These are phyloP conservation scores for Limnephilus lunatus DNA, from an alignment of 2,888 invertebrate species.

Conservation along the genomic window DNA sequence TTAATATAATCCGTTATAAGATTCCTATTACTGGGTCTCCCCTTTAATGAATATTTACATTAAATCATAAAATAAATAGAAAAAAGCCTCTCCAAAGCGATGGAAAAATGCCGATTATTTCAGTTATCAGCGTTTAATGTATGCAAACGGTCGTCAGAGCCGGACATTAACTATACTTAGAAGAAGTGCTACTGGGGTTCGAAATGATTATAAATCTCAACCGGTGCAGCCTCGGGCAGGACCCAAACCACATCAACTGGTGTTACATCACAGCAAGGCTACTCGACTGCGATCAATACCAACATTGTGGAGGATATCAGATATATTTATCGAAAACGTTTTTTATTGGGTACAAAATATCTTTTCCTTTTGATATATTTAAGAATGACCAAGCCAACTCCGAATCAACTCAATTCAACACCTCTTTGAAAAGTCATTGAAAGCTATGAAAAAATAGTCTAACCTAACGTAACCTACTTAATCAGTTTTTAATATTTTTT, in stretches of 20 bases:
- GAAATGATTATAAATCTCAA: constrained; percentile 40
- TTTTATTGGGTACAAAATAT: too few species aligned
- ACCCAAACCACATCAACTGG: constrained; percentile 12
- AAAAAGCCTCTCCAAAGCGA: neutral
- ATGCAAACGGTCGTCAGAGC: constrained; percentile 22
- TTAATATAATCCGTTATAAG: constrained; percentile 1
- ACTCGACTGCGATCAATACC: neutral
- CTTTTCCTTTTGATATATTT: too few species aligned
- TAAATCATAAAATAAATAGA: constrained; percentile 16
- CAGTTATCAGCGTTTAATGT: constrained; percentile 19
- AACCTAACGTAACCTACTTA: too few species aligned
- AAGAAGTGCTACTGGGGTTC: constrained; percentile 40
- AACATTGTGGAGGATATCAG: neutral
- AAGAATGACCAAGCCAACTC: too few species aligned
- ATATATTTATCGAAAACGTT: too few species aligned
- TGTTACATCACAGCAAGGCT: neutral
- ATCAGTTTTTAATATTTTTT: too few species aligned
- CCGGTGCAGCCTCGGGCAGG: neutral
- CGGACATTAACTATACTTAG: constrained; percentile 35
- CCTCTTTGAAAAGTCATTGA: too few species aligned
- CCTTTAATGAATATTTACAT: constrained; percentile 29
- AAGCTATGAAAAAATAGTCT: too few species aligned
- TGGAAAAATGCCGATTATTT: constrained; percentile 12
- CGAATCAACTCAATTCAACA: too few species aligned
- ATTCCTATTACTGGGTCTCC: neutral